Evolutionary conservation across 2,113 vertebrate genomes (phyloP), one percentile per base, ranked within the genome.

Genomic region (Amphiprion ocellaris): DNA sequence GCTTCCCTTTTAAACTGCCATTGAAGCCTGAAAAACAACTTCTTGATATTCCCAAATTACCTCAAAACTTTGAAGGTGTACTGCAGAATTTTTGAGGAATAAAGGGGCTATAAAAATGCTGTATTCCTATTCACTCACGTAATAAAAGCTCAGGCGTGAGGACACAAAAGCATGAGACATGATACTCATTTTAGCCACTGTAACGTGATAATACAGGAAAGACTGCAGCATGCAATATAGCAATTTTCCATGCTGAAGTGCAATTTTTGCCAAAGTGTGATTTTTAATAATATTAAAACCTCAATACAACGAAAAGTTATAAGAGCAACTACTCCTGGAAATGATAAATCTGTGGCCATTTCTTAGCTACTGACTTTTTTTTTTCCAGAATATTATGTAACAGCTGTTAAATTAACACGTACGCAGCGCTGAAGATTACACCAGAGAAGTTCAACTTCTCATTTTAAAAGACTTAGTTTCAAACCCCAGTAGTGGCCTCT

Each of bases 341-440:
- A 50, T 44, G 26, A 8, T 62, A 39, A 63, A 33, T 56, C 37
- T 63, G 52, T 17, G 33, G 10, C 26, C 39, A 1, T 3, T 15
- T 50, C 19, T 64, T 46, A 24, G 17, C 4, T 50, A 49, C 11
- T 26, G 8, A 82, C 66, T 62, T 11, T 17, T n/a, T 76, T 70
- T 37, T 37, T 37, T 37, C n/a, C 4, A n/a, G n/a, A 65, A 59
- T 23, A 37, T 61, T 23, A 47, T 24, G 49, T 56, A 47, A 53
- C 11, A 49, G 61, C 65, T n/a, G 53, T 4, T 63, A 63, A 12
- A 41, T n/a, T 23, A 67, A n/a, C 30, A 61, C 61, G 39, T 7
- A 3, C 5, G 21, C n/a, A 8, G 4, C 14, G 60, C 2, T 56
- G 16, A 26, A 17, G 10, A 33, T 47, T 17, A 44, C 23, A 39